Evolutionary conservation across 2,797 vertebrate species (phyloP).

Genomic region (Hirundo rustica): DNA sequence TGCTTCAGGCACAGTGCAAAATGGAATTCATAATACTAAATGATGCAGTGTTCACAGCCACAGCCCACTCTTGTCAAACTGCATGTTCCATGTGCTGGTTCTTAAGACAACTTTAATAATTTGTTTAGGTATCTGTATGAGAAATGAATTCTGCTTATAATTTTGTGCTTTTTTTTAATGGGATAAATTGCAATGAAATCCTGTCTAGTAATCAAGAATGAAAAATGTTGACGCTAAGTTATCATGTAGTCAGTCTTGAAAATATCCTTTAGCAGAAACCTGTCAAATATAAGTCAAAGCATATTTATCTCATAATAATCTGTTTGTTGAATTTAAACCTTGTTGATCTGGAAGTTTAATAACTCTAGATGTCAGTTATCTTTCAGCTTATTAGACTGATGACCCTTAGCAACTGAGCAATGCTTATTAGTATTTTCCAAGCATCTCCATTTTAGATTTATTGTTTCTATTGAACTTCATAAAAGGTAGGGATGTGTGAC

Average conservation of each 20-base stretch:
- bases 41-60: neutral
- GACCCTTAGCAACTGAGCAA: neutral
- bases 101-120: neutral
- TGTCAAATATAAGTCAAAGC: constrained; percentile 18
- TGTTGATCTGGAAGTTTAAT: neutral
- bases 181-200: neutral
- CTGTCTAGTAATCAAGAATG: neutral
- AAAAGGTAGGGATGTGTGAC: neutral
- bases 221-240: neutral
- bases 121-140: neutral
- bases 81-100: neutral
- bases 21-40: neutral
- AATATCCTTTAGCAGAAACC: constrained; percentile 26
- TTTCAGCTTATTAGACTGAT: neutral
- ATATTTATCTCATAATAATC: neutral
- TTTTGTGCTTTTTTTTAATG: neutral
- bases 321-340: neutral
- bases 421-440: neutral
- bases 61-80: neutral
- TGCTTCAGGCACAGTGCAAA: neutral
- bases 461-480: neutral
- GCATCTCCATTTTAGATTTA: neutral
- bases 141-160: neutral
- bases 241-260: neutral
- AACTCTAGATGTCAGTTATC: neutral